These are phyloP conservation scores for Macrostomum cliftonense DNA, from an alignment of 2,888 invertebrate genomes.

Conservation along the genomic window DNA sequence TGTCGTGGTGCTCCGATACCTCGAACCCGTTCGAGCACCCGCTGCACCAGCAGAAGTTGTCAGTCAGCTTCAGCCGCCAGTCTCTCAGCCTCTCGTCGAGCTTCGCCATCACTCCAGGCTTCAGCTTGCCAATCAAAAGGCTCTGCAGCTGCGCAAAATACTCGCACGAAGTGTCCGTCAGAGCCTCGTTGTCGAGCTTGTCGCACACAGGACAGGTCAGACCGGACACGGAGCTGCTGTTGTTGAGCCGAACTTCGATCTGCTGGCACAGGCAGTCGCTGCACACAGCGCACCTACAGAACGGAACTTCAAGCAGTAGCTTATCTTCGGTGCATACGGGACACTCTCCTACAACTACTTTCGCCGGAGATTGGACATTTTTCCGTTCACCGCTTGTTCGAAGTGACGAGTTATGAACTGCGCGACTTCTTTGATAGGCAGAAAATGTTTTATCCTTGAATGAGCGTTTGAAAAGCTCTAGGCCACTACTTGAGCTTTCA, in stretches of 20 bases:
- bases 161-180: conserved; percentile 47
- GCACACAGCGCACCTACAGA: conserved; percentile 45
- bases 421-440: too few species aligned
- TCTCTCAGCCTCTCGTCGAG: conserved; percentile 78
- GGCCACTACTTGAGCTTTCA: too few species aligned
- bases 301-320: conserved; percentile 53
- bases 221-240: conserved; percentile 69
- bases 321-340: too few species aligned
- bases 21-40: conserved; percentile 21
- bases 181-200: conserved; percentile 54
- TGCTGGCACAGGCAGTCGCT: conserved; percentile 64
- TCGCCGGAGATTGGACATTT: too few species aligned
- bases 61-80: conserved; percentile 69
- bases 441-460: too few species aligned
- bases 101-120: conserved; percentile 61
- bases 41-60: conserved; percentile 84
- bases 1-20: too few species aligned
- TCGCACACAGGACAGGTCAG: conserved; percentile 80
- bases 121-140: conserved; percentile 47
- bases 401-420: too few species aligned
- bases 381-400: too few species aligned
- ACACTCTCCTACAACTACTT: too few species aligned
- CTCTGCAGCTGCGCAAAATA: too few species aligned
- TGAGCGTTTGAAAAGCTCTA: too few species aligned
- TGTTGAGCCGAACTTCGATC: conserved; percentile 63